Evolutionary conservation across 1,140 invertebrate genomes (phyloP).

Genomic region (Listronotus bonariensis): DNA sequence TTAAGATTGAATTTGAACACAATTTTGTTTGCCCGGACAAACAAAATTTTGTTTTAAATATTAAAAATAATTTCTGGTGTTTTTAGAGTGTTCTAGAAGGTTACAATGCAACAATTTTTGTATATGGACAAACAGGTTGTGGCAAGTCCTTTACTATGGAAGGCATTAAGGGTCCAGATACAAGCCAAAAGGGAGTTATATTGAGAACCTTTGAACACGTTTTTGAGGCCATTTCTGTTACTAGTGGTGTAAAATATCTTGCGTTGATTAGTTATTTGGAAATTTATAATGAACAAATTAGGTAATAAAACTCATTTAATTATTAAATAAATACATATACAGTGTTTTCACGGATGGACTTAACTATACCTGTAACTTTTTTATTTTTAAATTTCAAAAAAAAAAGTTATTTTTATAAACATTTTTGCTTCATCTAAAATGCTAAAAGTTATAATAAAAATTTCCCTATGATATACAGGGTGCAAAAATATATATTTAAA

Average conservation of each 20-base stretch:
- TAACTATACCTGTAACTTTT: no score
- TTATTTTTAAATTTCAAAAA: no score
- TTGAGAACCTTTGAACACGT: slow-evolving; percentile 88
- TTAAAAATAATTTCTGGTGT: neutral
- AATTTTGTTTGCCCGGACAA: no score
- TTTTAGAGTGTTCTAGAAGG: slow-evolving; percentile 82
- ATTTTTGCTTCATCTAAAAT: no score
- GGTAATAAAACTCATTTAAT: slow-evolving; percentile 57
- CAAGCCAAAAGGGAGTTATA: slow-evolving; percentile 74
- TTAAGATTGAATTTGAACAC: no score
- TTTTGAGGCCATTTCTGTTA: slow-evolving; percentile 88
- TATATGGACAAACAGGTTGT: slow-evolving; percentile 88
- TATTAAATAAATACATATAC: no score
- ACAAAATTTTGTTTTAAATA: no score
- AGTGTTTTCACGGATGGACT: no score
- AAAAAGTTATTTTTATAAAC: no score
- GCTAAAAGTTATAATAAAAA: no score
- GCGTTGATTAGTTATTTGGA: slow-evolving; percentile 91
- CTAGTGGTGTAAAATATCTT: slow-evolving; percentile 80
- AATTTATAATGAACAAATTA: slow-evolving; percentile 90
- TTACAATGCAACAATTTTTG: slow-evolving; percentile 87
- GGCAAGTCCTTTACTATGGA: slow-evolving; percentile 85
- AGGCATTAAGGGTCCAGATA: slow-evolving; percentile 62
- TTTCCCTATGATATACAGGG: no score
- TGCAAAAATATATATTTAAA: no score